A percentile compares a stretch with the other conserved stretches of the same genome.
Evolutionary conservation across 2,797 vertebrate species (phyloP).

Genomic region (Loris lydekkerianus): DNA sequence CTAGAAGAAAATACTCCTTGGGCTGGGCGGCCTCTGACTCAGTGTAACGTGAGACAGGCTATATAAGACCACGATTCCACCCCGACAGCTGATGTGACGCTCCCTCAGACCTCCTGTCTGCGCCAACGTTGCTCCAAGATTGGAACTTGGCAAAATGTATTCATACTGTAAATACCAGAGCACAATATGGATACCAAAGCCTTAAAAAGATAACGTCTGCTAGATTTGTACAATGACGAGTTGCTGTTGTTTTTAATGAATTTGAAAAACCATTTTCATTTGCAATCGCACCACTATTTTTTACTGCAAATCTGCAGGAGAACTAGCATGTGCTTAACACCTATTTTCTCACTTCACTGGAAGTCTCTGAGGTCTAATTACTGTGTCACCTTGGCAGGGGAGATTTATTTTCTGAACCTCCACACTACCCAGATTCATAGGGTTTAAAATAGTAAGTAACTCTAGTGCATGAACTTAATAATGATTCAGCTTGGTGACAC

Average conservation of each 20-base stretch:
- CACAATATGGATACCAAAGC: not conserved
- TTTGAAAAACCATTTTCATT: slow-evolving; percentile 29
- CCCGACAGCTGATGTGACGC: slow-evolving; percentile 65
- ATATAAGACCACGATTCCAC: slow-evolving; percentile 54
- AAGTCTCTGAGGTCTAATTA: not conserved
- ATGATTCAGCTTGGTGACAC: not conserved
- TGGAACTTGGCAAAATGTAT: not conserved
- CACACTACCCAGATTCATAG: not conserved
- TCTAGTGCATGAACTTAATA: not conserved
- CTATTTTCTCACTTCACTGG: not conserved
- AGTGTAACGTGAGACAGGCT: slow-evolving; percentile 67
- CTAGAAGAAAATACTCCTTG: slow-evolving; percentile 58
- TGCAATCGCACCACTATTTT: not conserved
- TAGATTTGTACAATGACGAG: not conserved
- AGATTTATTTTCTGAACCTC: slow-evolving; percentile 18
- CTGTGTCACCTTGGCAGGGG: slow-evolving; percentile 9
- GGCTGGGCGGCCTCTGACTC: slow-evolving; percentile 57
- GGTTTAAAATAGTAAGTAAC: slow-evolving; percentile 25
- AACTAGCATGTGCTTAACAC: not conserved
- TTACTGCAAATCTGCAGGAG: not conserved
- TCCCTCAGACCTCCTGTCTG: slow-evolving; percentile 54
- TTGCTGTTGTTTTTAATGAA: not conserved
- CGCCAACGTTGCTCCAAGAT: slow-evolving; percentile 14
- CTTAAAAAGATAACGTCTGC: not conserved
- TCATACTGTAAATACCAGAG: slow-evolving; percentile 45